Conservation (phyloP, 2,888 invertebrate genomes). For the Lasioglossum marginatum region DNA sequence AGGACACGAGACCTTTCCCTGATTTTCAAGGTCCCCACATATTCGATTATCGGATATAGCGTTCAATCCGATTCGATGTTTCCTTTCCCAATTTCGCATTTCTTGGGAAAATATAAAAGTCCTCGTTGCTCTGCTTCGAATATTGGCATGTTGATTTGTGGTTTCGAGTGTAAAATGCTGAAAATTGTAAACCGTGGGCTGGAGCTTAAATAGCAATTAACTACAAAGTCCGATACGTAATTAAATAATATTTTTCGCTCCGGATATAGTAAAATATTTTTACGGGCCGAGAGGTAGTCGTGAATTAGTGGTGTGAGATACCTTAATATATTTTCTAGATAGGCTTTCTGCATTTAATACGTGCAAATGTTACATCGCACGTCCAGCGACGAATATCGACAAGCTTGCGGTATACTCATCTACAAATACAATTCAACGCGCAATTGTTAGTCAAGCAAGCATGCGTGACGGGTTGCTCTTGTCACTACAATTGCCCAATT, state of each 20-base stretch:
- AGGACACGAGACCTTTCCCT: neutral
- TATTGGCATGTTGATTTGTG: neutral
- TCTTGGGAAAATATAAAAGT: neutral
- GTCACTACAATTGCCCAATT: slow-evolving; percentile 9
- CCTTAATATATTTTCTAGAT: neutral
- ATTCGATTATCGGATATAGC: neutral
- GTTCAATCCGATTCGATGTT: neutral
- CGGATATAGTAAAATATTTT: neutral
- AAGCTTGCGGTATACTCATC: neutral
- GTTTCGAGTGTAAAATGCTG: neutral
- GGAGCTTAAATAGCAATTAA: neutral
- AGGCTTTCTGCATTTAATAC: too few species aligned
- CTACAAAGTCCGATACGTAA: neutral
- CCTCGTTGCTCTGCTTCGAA: neutral
- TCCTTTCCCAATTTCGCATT: neutral
- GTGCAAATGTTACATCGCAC: neutral
- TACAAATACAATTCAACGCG: neutral
- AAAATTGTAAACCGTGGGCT: neutral
- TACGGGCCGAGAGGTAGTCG: too few species aligned
- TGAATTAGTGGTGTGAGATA: neutral
- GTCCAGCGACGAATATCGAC: neutral
- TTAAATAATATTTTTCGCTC: neutral
- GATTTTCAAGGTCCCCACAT: neutral
- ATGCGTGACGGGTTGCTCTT: neutral
- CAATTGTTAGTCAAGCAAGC: slow-evolving; percentile 1